A percentile compares a stretch with the other conserved stretches of the same genome.
Conservation (phyloP, 2,797 vertebrate species). For the Antrozous pallidus region DNA sequence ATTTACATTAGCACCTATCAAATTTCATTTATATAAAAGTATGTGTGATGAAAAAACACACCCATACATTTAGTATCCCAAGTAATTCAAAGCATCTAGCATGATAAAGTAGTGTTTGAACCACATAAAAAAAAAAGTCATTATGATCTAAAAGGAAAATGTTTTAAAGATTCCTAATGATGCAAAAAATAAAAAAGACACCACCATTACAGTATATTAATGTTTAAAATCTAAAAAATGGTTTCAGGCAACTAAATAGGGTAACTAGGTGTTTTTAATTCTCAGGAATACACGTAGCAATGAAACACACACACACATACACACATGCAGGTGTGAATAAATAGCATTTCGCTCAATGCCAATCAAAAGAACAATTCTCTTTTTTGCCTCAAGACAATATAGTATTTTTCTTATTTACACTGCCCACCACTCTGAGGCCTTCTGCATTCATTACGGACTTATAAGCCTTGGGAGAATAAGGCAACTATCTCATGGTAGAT, state of each 20-base stretch:
- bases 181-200: neutral
- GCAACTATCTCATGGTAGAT: neutral
- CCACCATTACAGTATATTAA: neutral
- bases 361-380: neutral
- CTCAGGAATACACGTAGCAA: neutral
- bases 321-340: neutral
- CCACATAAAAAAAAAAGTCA: neutral
- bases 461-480: neutral
- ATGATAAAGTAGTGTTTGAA: neutral
- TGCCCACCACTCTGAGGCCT: neutral
- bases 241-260: neutral
- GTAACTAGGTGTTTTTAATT: neutral
- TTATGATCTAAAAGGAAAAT: neutral
- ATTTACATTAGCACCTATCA: neutral
- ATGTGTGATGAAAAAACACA: neutral
- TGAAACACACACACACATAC: neutral
- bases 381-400: neutral
- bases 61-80: neutral
- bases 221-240: slow-evolving; percentile 1
- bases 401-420: neutral
- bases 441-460: neutral
- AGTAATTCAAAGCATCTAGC: neutral
- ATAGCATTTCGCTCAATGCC: neutral
- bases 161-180: neutral
- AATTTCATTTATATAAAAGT: neutral